Conservation (phyloP, 1,140 invertebrate species). For the Drosophila mojavensis region DNA sequence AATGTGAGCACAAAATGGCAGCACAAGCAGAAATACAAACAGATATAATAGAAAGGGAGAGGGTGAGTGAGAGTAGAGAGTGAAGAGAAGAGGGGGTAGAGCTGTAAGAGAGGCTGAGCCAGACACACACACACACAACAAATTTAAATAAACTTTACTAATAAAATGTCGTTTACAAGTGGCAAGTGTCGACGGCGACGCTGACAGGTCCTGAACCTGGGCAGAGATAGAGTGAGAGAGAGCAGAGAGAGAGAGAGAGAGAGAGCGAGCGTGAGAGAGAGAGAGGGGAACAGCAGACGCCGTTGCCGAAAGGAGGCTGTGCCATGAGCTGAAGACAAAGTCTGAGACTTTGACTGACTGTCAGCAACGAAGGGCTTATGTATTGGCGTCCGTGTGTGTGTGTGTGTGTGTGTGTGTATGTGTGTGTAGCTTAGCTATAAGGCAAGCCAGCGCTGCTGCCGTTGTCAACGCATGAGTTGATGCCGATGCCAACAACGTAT, state of each 20-base stretch:
- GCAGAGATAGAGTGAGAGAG: neutral
- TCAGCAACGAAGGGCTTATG: constrained; percentile 29
- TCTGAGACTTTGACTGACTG: constrained; percentile 43
- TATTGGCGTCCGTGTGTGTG: constrained; percentile 13
- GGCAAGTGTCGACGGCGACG: constrained; percentile 73
- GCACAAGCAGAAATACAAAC: constrained; percentile 53
- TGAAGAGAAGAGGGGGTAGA: neutral
- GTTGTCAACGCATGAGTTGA: constrained; percentile 65
- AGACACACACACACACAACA: constrained; percentile 51
- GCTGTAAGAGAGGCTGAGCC: neutral
- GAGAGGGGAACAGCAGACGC: too few relatives aligned
- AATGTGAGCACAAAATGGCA: constrained; percentile 64
- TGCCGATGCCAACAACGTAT: constrained; percentile 76
- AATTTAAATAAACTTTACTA: constrained; percentile 83
- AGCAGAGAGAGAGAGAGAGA: neutral
- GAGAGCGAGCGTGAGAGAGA: too few relatives aligned
- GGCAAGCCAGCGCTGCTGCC: constrained; percentile 2
- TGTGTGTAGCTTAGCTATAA: constrained; percentile 16
- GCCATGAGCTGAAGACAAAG: constrained; percentile 17
- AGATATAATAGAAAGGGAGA: neutral
- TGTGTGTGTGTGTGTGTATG: neutral
- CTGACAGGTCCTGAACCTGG: constrained; percentile 39
- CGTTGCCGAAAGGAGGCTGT: neutral
- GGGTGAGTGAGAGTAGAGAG: neutral
- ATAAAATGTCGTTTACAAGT: constrained; percentile 82